Percentiles rank a stretch among this genome's conserved stretches.
Evolutionary conservation across 1,140 invertebrate species (phyloP).

Genomic region (Aradophagus sp.): DNA sequence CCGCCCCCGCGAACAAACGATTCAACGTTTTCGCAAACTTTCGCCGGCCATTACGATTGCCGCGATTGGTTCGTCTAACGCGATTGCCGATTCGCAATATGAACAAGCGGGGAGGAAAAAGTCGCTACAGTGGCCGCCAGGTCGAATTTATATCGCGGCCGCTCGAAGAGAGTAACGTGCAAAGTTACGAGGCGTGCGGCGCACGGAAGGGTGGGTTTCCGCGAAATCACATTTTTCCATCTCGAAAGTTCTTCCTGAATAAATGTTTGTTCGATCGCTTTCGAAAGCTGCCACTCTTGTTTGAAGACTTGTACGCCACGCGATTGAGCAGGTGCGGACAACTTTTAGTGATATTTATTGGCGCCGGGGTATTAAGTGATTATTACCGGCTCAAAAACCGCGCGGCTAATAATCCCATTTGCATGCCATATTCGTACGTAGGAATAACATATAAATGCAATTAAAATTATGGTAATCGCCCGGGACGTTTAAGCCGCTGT

Average conservation of each 20-base stretch:
- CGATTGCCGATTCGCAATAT: conserved; percentile 18
- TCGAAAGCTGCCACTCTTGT: conserved; percentile 30
- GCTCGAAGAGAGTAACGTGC: conserved; percentile 44
- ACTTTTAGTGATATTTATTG: conserved; percentile 27
- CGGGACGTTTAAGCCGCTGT: conserved; percentile 5
- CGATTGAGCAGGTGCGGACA: conserved; percentile 17
- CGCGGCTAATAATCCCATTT: conserved; percentile 9
- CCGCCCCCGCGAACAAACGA: conserved; percentile 7
- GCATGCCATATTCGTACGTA: conserved; percentile 10
- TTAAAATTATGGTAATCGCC: conserved; percentile 33
- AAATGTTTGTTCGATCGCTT: conserved; percentile 57
- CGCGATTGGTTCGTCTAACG: conserved; percentile 28
- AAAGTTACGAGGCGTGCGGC: conserved; percentile 46
- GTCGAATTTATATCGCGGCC: conserved; percentile 47
- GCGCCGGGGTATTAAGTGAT: conserved; percentile 17
- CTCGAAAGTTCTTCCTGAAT: conserved; percentile 51
- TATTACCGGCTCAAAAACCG: conserved; percentile 10
- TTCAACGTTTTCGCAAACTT: conserved; percentile 17
- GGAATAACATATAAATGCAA: conserved; percentile 27
- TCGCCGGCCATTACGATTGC: conserved; percentile 20
- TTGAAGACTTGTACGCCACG: conserved; percentile 24
- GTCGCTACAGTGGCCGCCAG: conserved; percentile 19
- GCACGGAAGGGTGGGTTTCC: conserved; percentile 54
- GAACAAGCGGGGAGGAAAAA: conserved; percentile 14
- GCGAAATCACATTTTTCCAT: conserved; percentile 57